A percentile compares a stretch with the other conserved stretches of the same genome.
Conservation (phyloP, 2,888 invertebrate genomes). For the Chrysolina americana region DNA sequence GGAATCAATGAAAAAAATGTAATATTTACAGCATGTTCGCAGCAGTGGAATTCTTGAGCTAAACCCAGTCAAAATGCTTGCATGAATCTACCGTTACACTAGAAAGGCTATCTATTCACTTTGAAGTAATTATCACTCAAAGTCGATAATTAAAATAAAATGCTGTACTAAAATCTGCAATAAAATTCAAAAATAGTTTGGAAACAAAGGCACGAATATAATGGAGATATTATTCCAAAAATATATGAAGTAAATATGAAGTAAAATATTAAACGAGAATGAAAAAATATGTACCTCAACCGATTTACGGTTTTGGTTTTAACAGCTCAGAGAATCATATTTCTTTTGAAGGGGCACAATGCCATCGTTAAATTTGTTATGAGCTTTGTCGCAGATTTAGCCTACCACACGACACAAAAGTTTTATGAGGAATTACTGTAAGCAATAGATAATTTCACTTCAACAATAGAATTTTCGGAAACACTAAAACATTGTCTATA, state of each 20-base stretch:
- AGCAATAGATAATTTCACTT: no score
- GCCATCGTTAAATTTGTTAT: not conserved
- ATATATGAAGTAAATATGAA: no score
- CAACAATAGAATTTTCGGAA: no score
- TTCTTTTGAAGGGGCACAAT: conserved; percentile 8
- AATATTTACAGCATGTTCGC: no score
- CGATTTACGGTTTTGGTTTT: conserved; percentile 17
- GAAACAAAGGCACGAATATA: not conserved
- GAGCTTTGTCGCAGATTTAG: not conserved
- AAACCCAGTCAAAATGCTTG: no score
- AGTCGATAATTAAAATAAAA: no score
- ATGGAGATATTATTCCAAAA: conserved; percentile 7
- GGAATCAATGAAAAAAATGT: no score
- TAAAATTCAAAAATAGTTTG: conserved; percentile 13
- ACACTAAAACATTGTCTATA: no score
- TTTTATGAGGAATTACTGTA: not conserved
- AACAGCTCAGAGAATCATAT: not conserved
- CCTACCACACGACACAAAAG: not conserved
- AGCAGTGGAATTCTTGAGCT: no score
- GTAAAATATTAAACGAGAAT: not conserved
- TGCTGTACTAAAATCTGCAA: not conserved
- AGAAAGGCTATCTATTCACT: no score
- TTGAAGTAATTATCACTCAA: no score
- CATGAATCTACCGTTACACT: no score
- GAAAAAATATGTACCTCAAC: not conserved